Conservation (phyloP, 2,888 invertebrate genomes). For the Drosophila austrosaltans region DNA sequence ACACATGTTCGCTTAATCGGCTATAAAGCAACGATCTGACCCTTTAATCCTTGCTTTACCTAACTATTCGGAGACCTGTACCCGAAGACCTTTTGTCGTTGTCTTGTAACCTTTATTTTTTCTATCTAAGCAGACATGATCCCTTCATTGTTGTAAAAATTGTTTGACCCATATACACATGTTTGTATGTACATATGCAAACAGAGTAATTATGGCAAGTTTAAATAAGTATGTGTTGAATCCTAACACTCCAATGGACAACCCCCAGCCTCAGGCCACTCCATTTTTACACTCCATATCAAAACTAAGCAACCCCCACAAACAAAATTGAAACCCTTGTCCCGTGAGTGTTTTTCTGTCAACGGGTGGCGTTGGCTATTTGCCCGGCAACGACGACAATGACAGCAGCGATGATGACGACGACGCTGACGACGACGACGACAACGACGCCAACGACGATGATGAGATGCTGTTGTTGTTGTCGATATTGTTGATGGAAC, state of each 20-base stretch:
- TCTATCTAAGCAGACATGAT: too few relatives aligned
- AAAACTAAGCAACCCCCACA: constrained; percentile 28
- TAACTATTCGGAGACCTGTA: too few relatives aligned
- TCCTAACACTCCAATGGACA: constrained; percentile 47
- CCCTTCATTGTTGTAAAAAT: too few relatives aligned
- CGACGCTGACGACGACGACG: constrained; percentile 20
- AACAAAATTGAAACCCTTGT: not conserved
- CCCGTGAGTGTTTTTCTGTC: constrained; percentile 30
- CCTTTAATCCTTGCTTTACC: too few relatives aligned
- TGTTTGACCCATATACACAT: not conserved
- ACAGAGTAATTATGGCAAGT: constrained; percentile 46
- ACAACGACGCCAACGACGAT: constrained; percentile 1
- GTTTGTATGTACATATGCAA: not conserved
- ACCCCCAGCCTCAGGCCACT: not conserved
- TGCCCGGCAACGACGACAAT: not conserved
- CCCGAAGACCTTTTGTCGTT: too few relatives aligned
- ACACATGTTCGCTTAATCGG: too few relatives aligned
- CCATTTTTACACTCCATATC: not conserved
- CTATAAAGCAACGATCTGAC: too few relatives aligned
- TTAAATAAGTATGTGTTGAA: constrained; percentile 57
- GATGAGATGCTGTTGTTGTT: constrained; percentile 29
- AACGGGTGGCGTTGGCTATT: constrained; percentile 40
- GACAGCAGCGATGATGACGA: constrained; percentile 4
- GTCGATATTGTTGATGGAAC: constrained; percentile 36
- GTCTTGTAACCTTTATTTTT: too few relatives aligned